Evolutionary conservation across 2,797 vertebrate genomes (phyloP), one percentile per base, ranked within the genome.

Genomic region (Enteromius treurensis): DNA sequence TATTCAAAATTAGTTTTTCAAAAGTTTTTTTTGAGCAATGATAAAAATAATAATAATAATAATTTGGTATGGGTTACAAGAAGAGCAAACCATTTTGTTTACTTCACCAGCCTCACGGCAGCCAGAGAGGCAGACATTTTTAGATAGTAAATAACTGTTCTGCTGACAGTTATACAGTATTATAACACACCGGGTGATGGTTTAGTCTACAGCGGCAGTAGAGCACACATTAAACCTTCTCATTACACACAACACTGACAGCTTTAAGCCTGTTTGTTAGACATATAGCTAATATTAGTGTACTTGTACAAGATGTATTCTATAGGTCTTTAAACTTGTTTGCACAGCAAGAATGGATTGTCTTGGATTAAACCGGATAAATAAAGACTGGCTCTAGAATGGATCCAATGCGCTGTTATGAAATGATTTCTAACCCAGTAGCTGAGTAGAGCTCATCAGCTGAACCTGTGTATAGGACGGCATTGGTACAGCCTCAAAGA

Each of bases 241-340:
- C 70, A 74, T 65, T 53, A 75, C 14, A 65, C 73, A 69, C 34
- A 82, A 40, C 60, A 77, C 71, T 77, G 60, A 65, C 37, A 77
- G 47, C 49, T 58, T 58, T 55, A 68, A 64, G 49, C 70, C 42
- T 14, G 60, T 51, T 75, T 40, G 60, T 53, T 26, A 75, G 58
- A 81, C 26, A 37, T 65, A 37, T 29, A 82, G 58, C 69, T 64
- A 74, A 74, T 74, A 73, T 53, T 42, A 82, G 62, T 82, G 71
- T 29, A 75, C 47, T 76, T 21, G 26, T 53, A 64, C 51, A 32
- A 70, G 34, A 55, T 73, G 26, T 68, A 51, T 51, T 53, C 85
- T 42, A 51, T 73, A 37, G 14, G 42, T 51, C 40, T 49, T 64
- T 40, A 65, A 64, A 74, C 29, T 65, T 65, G 42, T 14, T 67